These are phyloP conservation scores for Pseudorasbora parva DNA, from an alignment of 2,113 vertebrate species.

Conservation along the genomic window DNA sequence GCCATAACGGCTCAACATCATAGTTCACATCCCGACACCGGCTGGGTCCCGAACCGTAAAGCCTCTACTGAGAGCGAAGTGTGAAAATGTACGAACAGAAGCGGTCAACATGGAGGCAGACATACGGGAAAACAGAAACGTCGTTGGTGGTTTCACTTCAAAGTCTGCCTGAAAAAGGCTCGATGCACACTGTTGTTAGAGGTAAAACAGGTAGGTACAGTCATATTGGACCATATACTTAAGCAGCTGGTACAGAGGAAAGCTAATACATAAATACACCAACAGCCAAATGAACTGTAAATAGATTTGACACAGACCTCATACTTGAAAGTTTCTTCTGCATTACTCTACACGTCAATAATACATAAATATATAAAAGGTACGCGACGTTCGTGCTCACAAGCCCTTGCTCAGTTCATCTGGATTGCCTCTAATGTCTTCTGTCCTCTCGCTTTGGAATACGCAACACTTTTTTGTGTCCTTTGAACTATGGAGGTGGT, in stretches of 20 bases:
- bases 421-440: neutral
- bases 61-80: constrained; percentile 94
- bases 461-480: neutral
- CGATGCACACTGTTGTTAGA: neutral
- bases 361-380: neutral
- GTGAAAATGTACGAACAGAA: constrained; percentile 69
- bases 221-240: constrained; percentile 3
- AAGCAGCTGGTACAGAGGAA: neutral
- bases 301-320: neutral
- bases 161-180: neutral
- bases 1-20: constrained; percentile 86
- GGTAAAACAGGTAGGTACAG: neutral
- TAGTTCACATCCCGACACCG: constrained; percentile 88
- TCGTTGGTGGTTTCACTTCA: no score
- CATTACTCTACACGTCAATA: neutral
- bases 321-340: constrained; percentile 20
- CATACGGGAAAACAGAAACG: neutral
- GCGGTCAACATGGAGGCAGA: neutral
- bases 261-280: constrained; percentile 38
- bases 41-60: constrained; percentile 90
- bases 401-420: neutral
- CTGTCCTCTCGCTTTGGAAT: neutral
- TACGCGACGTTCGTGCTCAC: neutral
- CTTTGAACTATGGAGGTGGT: constrained; percentile 1
- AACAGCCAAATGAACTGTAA: constrained; percentile 25